Base-by-base conservation (phyloP, 1,140 invertebrate species). In the Drosophila sulfurigaster region DNA sequence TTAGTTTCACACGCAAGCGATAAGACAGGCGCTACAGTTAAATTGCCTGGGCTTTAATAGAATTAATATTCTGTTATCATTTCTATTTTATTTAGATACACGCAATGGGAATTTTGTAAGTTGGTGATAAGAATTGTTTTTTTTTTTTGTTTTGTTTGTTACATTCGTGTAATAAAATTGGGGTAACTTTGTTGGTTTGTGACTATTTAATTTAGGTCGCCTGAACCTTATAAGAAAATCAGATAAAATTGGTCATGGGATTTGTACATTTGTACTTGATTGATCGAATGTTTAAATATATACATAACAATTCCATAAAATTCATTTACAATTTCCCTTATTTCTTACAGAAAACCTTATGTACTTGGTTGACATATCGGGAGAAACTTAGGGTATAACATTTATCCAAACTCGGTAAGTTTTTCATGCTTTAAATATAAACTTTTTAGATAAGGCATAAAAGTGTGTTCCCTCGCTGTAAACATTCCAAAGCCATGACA, bases 321-420 rank as follows among this genome's bases (percentile, higher is more conserved):
- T 28, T 10, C 20, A 10, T 10, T 5, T 32, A 1, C 5, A 28
- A 28, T 5, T 10, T n/a, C 0, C 69, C 8, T 57, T 67, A 49
- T 41, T 49, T 28, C 32, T 69, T 86, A 35, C 75, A 86, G 82
- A 86, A 41, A 82, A 70, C 64, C 58, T 15, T 67, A 79, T 73
- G 67, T 78, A 68, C 49, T 25, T 16, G 13, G 30, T 32, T 13
- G 67, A 48, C 79, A 78, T 75, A 72, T 49, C 56, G 59, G 65
- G 66, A 75, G 79, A 87, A 87, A 75, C 75, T 75, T 52, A 20
- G 4, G 43, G n/a, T n/a, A 5, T 7, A 25, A 15, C 7, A 28
- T 13, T 15, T n/a, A 62, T 10, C 28, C 60, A 54, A 59, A 65
- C 45, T 41, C 49, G 79, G 82, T 85, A 72, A 81, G 75, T 63